These are phyloP conservation scores for Penaeus vannamei DNA, from an alignment of 1,140 invertebrate species.

Conservation along the genomic window DNA sequence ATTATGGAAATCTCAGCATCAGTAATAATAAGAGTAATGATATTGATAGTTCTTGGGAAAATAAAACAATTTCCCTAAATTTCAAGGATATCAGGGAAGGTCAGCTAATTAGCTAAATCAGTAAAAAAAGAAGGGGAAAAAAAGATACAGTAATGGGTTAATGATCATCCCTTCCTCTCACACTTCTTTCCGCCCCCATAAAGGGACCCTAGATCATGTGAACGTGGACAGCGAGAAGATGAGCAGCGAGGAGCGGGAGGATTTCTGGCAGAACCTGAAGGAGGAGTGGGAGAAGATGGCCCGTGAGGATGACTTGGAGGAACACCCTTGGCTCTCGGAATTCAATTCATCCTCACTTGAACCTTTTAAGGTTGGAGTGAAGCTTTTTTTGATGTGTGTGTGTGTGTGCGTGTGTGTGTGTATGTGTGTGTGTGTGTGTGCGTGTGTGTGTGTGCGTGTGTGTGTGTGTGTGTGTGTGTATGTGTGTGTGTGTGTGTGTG, in stretches of 20 bases:
- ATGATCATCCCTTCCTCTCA: not conserved
- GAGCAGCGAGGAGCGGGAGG: conserved; percentile 68
- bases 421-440: not conserved
- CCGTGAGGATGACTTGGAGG: conserved; percentile 71
- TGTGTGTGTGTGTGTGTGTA: too few species aligned
- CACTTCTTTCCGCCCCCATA: not conserved
- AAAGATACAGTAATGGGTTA: too few species aligned
- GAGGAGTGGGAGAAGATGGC: conserved; percentile 84
- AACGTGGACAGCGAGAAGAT: conserved; percentile 59
- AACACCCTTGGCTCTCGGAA: conserved; percentile 80
- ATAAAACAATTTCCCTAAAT: too few species aligned
- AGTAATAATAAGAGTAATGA: too few species aligned
- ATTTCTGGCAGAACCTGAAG: conserved; percentile 84
- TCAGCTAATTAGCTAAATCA: too few species aligned
- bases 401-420: not conserved
- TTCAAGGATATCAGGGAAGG: too few species aligned
- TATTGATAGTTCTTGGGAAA: too few species aligned
- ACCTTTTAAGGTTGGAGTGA: conserved; percentile 76
- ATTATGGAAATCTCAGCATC: too few species aligned
- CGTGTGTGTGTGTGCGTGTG: too few species aligned
- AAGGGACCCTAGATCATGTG: conserved; percentile 34
- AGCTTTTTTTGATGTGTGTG: not conserved
- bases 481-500: too few species aligned
- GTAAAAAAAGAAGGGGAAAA: too few species aligned
- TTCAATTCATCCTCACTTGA: conserved; percentile 77